A percentile compares a stretch with the other conserved stretches of the same genome.
These are phyloP conservation scores for Bombus haemorrhoidalis DNA, from an alignment of 1,140 invertebrate species.

Conservation along the genomic window DNA sequence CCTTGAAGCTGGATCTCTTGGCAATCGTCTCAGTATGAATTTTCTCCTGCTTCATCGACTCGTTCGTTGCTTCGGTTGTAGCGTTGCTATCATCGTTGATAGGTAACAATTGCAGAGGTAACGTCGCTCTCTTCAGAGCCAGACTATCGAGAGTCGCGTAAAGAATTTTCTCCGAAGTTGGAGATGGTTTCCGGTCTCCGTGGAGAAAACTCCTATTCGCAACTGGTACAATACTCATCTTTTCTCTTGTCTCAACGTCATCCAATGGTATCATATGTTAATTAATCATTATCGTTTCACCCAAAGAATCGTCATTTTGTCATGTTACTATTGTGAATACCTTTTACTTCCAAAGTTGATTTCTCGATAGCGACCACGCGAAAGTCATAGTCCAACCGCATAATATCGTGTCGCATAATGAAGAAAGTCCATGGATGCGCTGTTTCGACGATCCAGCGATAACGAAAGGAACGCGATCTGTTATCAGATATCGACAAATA, in stretches of 20 bases:
- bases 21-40: background rate
- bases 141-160: constrained; percentile 78
- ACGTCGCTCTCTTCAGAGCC: constrained; percentile 74
- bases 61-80: background rate
- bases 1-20: constrained; percentile 35
- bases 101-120: constrained; percentile 75
- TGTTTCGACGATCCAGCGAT: constrained; percentile 1
- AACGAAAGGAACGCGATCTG: constrained; percentile 4
- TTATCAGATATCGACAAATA: constrained; percentile 5
- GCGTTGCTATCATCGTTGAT: constrained; percentile 62
- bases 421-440: background rate
- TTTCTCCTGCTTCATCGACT: constrained; percentile 52
- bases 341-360: background rate
- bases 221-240: constrained; percentile 67
- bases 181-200: constrained; percentile 52
- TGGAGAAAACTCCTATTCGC: constrained; percentile 77
- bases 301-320: background rate
- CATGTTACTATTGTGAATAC: background rate
- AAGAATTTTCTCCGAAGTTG: constrained; percentile 63
- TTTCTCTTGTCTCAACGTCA: background rate
- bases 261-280: background rate
- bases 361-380: background rate
- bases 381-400: background rate
- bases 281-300: background rate
- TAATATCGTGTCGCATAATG: background rate